These are phyloP conservation scores for Punctoribates punctum DNA, from an alignment of 2,888 invertebrate genomes.

Conservation along the genomic window DNA sequence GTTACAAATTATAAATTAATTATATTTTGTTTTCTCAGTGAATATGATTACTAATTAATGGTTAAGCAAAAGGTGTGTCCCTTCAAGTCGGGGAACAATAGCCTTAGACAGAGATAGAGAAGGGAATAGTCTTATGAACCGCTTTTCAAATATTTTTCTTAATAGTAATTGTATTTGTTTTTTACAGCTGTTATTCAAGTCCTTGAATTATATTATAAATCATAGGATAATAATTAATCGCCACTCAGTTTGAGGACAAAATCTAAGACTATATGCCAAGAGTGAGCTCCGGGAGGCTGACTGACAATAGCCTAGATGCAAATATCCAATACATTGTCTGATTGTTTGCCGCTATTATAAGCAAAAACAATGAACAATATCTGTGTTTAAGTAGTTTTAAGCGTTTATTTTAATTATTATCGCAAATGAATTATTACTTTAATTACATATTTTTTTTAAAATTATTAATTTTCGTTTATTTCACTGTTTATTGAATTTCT, in stretches of 20 bases:
- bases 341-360: conserved; percentile 1
- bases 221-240: background rate
- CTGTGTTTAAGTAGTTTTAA: background rate
- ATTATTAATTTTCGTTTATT: background rate
- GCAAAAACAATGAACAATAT: conserved; percentile 21
- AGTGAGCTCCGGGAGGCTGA: background rate
- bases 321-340: background rate
- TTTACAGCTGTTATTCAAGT: conserved; percentile 1
- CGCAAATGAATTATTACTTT: conserved; percentile 2
- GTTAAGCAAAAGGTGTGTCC: background rate
- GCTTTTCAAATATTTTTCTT: too few species aligned
- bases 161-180: background rate
- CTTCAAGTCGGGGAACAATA: background rate
- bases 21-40: background rate
- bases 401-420: conserved; percentile 1
- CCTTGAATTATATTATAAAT: conserved; percentile 13
- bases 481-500: background rate
- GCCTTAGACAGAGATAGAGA: too few species aligned
- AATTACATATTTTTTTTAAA: background rate
- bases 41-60: background rate
- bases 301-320: background rate
- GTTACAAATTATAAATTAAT: too few species aligned
- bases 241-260: conserved; percentile 9
- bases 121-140: too few species aligned
- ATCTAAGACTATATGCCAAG: background rate